phyloP scores from a whole-genome alignment of 64 coral and sea anemone species.

The Pocillopora verrucosa region DNA sequence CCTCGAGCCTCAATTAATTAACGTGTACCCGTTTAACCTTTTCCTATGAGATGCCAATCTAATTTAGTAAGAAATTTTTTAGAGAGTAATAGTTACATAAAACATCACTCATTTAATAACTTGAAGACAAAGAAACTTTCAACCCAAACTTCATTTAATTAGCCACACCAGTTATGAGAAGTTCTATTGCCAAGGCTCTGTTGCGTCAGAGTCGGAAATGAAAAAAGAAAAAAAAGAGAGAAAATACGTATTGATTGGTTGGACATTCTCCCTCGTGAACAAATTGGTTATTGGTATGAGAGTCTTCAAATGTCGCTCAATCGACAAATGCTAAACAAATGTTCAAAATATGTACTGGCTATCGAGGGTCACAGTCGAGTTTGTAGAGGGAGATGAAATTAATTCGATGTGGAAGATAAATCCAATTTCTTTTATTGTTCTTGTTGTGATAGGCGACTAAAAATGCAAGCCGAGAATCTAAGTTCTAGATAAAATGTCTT shows the following conservation, averaged over 20 bases:
- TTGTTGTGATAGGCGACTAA: not conserved
- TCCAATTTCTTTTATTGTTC: not conserved
- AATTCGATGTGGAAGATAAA: not conserved
- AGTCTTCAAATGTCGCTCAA: not conserved
- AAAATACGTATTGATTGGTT: not conserved
- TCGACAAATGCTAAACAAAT: not conserved
- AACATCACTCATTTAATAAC: too few species aligned
- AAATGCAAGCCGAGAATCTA: not conserved
- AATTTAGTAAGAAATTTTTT: too few species aligned
- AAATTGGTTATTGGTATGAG: not conserved
- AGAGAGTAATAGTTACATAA: too few species aligned
- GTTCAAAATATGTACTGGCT: not conserved
- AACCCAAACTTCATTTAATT: too few species aligned
- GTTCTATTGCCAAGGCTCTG: too few species aligned
- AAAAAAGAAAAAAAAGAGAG: too few species aligned
- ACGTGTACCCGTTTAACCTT: too few species aligned
- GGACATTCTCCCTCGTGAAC: not conserved
- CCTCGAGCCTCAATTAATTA: too few species aligned
- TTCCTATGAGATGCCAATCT: too few species aligned
- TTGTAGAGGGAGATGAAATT: not conserved
- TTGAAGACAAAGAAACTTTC: too few species aligned
- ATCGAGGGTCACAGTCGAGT: not conserved
- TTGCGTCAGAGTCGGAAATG: too few species aligned
- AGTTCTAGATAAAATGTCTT: not conserved
- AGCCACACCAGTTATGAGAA: too few species aligned